Evolutionary conservation across 2,797 vertebrate species (phyloP).

Genomic region (Pseudochirops cupreus): DNA sequence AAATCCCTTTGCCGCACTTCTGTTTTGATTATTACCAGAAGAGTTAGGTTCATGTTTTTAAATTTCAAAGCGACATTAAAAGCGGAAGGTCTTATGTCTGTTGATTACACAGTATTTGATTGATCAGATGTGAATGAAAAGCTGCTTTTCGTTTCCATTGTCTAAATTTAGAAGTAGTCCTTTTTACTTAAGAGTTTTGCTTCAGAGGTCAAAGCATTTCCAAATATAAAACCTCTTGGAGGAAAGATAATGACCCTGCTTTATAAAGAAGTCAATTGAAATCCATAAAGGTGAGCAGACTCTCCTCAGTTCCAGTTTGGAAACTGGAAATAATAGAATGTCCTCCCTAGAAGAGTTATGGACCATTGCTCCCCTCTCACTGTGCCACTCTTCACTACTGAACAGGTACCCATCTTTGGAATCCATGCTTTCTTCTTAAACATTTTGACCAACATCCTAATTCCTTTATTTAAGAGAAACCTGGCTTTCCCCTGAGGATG

Average conservation of each 20-base stretch:
- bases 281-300: background rate
- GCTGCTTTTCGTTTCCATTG: background rate
- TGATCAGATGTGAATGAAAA: conserved; percentile 34
- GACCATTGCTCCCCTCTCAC: background rate
- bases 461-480: background rate
- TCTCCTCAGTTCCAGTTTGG: background rate
- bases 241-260: background rate
- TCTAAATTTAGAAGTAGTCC: conserved; percentile 42
- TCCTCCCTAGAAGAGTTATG: background rate
- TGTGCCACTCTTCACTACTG: background rate
- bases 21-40: background rate
- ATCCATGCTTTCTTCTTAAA: background rate
- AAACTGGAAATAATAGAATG: conserved; percentile 16
- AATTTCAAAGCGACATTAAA: conserved; percentile 13
- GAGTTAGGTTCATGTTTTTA: conserved; percentile 17
- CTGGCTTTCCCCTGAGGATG: background rate
- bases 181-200: conserved; percentile 38
- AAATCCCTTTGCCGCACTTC: background rate
- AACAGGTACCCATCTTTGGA: background rate
- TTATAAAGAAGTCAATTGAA: background rate
- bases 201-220: conserved; percentile 23
- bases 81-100: background rate
- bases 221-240: conserved; percentile 19
- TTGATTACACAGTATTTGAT: conserved; percentile 21
- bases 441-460: background rate